These are phyloP conservation scores for Psittacula derbiana DNA, from an alignment of 2,797 vertebrate genomes.

Conservation along the genomic window DNA sequence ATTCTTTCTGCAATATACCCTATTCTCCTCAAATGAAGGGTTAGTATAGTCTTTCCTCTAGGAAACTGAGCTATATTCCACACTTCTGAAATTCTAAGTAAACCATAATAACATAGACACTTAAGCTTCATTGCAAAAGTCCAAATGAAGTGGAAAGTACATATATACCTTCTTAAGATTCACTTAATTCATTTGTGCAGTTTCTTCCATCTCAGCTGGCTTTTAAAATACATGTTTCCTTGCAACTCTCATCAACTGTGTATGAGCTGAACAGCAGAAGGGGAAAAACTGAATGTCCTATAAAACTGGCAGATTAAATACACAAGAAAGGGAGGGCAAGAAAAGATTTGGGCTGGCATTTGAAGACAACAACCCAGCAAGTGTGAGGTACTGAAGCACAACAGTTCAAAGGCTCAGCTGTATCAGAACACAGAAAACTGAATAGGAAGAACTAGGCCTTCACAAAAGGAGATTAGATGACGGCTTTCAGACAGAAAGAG, in stretches of 20 bases:
- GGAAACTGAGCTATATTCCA: neutral
- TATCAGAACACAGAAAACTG: neutral
- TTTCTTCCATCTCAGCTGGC: conserved; percentile 60
- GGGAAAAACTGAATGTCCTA: conserved; percentile 53
- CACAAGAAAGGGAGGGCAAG: neutral
- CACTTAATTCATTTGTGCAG: conserved; percentile 47
- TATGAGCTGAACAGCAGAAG: conserved; percentile 64
- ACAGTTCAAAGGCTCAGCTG: conserved; percentile 7
- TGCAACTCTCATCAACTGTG: conserved; percentile 61
- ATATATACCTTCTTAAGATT: conserved; percentile 58
- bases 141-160: conserved; percentile 43
- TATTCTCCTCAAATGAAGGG: neutral
- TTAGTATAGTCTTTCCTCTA: neutral
- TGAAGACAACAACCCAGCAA: neutral
- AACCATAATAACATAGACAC: neutral
- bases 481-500: neutral
- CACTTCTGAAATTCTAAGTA: neutral
- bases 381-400: neutral
- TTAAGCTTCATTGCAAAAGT: neutral
- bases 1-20: neutral
- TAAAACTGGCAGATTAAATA: neutral
- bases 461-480: neutral
- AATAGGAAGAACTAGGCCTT: neutral
- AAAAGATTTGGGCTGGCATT: neutral
- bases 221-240: conserved; percentile 61